Evolutionary conservation across 2,797 vertebrate species (phyloP), one percentile per base, ranked within the genome.

Genomic region (Harpagifer antarcticus): DNA sequence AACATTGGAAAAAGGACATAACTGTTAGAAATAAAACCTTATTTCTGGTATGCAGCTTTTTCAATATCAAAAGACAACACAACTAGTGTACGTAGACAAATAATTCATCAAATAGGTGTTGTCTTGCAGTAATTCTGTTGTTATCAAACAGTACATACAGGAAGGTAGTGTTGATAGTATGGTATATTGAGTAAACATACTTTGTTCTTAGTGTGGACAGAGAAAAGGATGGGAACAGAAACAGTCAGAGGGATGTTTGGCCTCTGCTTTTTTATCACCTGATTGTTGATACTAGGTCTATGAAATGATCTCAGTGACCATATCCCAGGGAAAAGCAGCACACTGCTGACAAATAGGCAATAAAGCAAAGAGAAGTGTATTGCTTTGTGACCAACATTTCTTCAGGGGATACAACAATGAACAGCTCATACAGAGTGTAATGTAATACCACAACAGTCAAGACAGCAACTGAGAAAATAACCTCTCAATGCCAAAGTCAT

Each of bases 381-480:
- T 85, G 78, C 63, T 72, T 74, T 76, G 59, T 54, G 62, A 56
- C 74, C 60, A 74, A 61, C 37, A 42, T 68, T 60, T 82, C 72
- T 53, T 58, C 33, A 59, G 57, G 37, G 59, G 44, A 54, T 13
- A 72, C 27, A 59, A 16, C 60, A 78, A 52, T 17, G 12, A 85
- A 45, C 55, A 42, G 66, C 68, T 67, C 19, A 74, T 52, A 71
- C 57, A 4, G 56, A 58, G 60, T 33, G n/a, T 52, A 47, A 72
- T 4, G 20, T 17, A 63, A 72, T 19, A 62, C 23, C 37, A 40
- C 45, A 16, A 43, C 47, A 61, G 45, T 37, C 43, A 40, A 16
- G n/a, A 54, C 10, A 45, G 44, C 9, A 31, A 72, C 5, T 23
- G 23, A 50, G 55, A 11, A 11, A 62, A 49, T 40, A 20, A 45